These are phyloP conservation scores for Gisinianus flammeolus DNA, from an alignment of 2,888 invertebrate species.

Conservation along the genomic window DNA sequence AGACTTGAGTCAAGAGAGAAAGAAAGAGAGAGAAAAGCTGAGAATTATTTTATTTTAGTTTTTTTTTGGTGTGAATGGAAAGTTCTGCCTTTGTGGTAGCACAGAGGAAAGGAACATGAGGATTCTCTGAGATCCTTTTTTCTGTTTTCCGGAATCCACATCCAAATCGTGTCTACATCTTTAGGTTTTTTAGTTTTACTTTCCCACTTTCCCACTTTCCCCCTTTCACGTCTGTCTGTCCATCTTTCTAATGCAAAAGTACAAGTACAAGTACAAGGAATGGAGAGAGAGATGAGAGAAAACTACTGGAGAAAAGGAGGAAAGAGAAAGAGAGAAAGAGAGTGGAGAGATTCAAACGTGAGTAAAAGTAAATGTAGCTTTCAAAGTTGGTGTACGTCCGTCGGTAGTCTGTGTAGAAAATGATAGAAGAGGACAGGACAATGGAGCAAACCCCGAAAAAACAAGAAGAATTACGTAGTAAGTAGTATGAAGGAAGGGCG, in stretches of 20 bases:
- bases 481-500: too few relatives aligned
- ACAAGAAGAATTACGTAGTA: too few relatives aligned
- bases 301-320: neutral
- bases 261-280: neutral
- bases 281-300: neutral
- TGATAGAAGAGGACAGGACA: too few relatives aligned
- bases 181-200: too few relatives aligned
- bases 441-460: too few relatives aligned
- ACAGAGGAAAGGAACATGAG: neutral
- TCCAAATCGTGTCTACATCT: too few relatives aligned
- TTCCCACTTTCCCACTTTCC: neutral
- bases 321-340: too few relatives aligned
- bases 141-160: too few relatives aligned
- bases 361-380: too few relatives aligned
- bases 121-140: neutral
- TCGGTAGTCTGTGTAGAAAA: too few relatives aligned
- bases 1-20: neutral
- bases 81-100: neutral
- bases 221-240: neutral
- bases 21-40: neutral
- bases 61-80: neutral
- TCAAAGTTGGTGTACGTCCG: too few relatives aligned
- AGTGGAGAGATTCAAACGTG: too few relatives aligned
- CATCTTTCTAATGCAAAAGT: neutral
- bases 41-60: neutral